A percentile compares a stretch with the other conserved stretches of the same genome.
Conservation (phyloP, 2,797 vertebrate species). For the Setipinna tenuifilis region DNA sequence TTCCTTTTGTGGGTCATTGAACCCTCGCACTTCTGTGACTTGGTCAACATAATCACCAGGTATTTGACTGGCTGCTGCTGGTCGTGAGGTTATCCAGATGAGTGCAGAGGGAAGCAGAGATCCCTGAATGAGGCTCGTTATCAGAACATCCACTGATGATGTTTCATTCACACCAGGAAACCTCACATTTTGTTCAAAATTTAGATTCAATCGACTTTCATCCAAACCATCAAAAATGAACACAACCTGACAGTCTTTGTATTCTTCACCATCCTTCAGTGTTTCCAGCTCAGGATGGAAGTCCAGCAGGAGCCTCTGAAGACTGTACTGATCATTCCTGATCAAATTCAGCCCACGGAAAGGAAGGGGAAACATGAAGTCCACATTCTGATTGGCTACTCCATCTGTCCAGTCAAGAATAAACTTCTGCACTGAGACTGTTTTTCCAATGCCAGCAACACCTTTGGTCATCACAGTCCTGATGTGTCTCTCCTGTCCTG, state of each 20-base stretch:
- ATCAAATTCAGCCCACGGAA: not conserved
- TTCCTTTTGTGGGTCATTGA: not conserved
- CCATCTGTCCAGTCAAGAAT: conserved; percentile 3
- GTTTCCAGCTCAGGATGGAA: not conserved
- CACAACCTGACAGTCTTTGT: not conserved
- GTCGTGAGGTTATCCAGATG: conserved; percentile 7
- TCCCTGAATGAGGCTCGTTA: not conserved
- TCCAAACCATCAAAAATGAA: conserved; percentile 11
- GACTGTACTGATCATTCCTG: not conserved
- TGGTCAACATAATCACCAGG: not conserved
- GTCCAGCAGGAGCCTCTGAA: conserved; percentile 1
- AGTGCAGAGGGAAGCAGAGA: not conserved
- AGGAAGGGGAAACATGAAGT: not conserved
- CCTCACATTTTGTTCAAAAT: not conserved
- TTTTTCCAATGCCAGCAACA: conserved; percentile 4
- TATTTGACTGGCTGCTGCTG: not conserved
- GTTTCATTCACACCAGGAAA: not conserved
- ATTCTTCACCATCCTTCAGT: not conserved
- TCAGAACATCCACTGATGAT: not conserved
- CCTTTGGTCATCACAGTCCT: conserved; percentile 3
- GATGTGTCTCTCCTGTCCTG: not conserved
- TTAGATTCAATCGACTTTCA: not conserved
- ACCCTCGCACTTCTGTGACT: not conserved
- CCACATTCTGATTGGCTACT: not conserved
- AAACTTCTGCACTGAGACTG: not conserved